Conservation (phyloP, 2,113 vertebrate species). For the Cyanoramphus novaezelandiae region DNA sequence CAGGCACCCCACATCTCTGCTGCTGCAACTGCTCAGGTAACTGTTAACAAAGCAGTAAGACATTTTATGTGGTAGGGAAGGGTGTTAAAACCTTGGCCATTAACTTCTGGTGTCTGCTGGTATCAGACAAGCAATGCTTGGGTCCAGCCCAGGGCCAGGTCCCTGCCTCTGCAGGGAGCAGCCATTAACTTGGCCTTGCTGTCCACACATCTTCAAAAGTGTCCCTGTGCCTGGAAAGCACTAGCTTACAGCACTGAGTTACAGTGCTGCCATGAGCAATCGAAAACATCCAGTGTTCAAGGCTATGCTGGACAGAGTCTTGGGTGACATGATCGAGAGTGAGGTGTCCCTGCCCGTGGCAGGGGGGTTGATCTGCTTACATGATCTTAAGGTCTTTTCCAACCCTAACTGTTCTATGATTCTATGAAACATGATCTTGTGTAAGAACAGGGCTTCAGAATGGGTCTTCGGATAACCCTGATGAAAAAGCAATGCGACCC, state of each 20-base stretch:
- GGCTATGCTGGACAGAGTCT: not conserved
- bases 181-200: not conserved
- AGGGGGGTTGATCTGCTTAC: not conserved
- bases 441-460: not conserved
- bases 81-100: not conserved
- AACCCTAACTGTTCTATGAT: not conserved
- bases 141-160: too few species aligned
- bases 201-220: not conserved
- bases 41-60: not conserved
- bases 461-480: not conserved
- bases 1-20: not conserved
- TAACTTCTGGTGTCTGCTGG: not conserved
- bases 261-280: fast-evolving
- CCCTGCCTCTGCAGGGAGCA: fast-evolving
- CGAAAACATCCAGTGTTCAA: not conserved
- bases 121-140: not conserved
- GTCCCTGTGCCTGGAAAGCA: not conserved
- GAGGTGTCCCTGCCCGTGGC: not conserved
- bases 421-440: not conserved
- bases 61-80: not conserved
- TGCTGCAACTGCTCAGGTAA: not conserved
- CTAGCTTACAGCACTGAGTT: fast-evolving
- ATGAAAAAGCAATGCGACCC: not conserved
- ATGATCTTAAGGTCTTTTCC: not conserved
- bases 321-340: not conserved